Evolutionary conservation across 2,797 vertebrate genomes (phyloP).

Genomic region (Euphonia xanthogaster): DNA sequence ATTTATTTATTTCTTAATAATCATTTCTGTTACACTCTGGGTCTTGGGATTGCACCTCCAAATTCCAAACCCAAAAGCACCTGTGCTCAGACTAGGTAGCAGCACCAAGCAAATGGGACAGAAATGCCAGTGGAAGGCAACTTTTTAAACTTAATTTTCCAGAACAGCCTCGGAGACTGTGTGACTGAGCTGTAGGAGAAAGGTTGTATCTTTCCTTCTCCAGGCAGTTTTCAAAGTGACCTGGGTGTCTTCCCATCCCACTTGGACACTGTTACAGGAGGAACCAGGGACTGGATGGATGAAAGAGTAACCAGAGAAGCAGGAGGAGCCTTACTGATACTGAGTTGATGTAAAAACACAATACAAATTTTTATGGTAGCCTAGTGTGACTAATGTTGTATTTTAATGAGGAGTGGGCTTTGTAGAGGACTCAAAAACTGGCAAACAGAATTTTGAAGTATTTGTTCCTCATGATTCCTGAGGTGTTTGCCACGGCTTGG

Average conservation of each 20-base stretch:
- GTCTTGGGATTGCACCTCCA: neutral
- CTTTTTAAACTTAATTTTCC: neutral
- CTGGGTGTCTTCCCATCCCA: neutral
- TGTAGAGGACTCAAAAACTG: neutral
- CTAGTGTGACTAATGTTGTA: rapidly evolving
- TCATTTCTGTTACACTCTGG: neutral
- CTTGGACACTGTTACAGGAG: neutral
- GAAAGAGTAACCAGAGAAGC: neutral
- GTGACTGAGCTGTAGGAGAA: neutral
- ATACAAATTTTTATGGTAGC: too few relatives aligned
- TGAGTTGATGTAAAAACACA: neutral
- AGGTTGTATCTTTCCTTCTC: neutral
- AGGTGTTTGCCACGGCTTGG: neutral
- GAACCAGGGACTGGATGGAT: neutral
- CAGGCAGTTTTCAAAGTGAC: neutral
- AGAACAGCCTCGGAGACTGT: rapidly evolving
- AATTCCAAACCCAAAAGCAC: neutral
- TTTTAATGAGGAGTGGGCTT: neutral
- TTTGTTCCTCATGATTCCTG: neutral
- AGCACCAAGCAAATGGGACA: neutral
- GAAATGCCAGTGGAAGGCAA: neutral
- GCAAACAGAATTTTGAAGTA: neutral
- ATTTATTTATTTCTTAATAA: neutral
- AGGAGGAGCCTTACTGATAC: neutral
- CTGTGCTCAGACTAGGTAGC: neutral